A percentile compares a stretch with the other conserved stretches of the same genome.
Evolutionary conservation across 2,113 vertebrate species (phyloP).

Genomic region (Archilochus colubris): DNA sequence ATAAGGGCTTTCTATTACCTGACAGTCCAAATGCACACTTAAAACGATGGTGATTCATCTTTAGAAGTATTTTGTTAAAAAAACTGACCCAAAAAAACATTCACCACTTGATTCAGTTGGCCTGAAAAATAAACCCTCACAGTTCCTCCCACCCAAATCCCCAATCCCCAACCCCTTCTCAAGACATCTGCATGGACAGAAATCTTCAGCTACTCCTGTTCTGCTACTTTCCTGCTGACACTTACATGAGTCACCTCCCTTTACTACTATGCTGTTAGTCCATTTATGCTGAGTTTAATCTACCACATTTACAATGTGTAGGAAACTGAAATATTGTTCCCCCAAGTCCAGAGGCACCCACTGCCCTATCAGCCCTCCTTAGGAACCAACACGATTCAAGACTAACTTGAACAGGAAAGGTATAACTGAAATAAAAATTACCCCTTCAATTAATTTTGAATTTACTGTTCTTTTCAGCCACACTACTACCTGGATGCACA

Average conservation of each 20-base stretch:
- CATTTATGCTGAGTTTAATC: not conserved
- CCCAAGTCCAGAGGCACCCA: not conserved
- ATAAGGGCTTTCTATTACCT: not conserved
- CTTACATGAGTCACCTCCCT: not conserved
- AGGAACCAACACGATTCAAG: not conserved
- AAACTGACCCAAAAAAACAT: not conserved
- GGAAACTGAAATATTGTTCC: not conserved
- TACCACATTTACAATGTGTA: rapidly evolving
- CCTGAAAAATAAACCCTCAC: not conserved
- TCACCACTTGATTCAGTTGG: not conserved
- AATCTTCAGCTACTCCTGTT: not conserved
- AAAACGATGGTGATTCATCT: not conserved
- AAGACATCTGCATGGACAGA: not conserved
- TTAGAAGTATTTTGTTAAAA: not conserved
- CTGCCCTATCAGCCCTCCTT: not conserved
- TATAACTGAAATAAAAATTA: not conserved
- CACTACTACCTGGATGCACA: not conserved
- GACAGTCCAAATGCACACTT: not conserved
- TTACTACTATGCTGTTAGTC: not conserved
- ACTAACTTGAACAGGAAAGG: not conserved
- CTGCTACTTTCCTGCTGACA: not conserved
- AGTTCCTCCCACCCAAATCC: not conserved
- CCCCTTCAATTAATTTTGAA: not conserved
- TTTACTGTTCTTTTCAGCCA: not conserved
- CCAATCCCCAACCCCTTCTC: not conserved